Conservation (phyloP, 2,888 invertebrate species). For the Entomobrya proxima region DNA sequence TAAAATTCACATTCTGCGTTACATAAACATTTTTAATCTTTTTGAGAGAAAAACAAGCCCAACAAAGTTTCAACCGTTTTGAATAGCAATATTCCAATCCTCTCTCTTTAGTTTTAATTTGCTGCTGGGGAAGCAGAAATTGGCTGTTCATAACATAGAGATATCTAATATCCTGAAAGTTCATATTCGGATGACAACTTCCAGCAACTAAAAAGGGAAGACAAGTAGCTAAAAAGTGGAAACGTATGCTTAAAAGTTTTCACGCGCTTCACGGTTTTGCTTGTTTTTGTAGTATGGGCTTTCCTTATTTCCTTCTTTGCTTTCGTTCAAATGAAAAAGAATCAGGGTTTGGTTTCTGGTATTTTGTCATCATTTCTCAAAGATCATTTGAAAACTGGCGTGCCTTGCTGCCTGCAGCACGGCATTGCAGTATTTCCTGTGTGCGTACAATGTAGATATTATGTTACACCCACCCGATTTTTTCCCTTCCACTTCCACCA, state of each 20-base stretch:
- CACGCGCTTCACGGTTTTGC: too few species aligned
- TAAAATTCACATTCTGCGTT: too few species aligned
- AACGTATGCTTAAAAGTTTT: too few species aligned
- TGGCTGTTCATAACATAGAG: too few species aligned
- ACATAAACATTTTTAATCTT: too few species aligned
- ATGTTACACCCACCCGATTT: background rate
- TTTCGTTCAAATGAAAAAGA: background rate
- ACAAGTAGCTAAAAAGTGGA: background rate
- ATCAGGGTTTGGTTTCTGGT: background rate
- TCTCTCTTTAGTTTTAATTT: too few species aligned
- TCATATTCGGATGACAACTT: too few species aligned
- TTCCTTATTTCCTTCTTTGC: background rate
- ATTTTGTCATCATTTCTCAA: background rate
- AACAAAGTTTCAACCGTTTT: too few species aligned
- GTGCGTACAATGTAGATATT: background rate
- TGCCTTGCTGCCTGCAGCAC: background rate
- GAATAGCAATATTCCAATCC: too few species aligned
- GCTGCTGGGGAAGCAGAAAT: too few species aligned
- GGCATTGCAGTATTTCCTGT: constrained; percentile 21
- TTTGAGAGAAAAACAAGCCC: too few species aligned
- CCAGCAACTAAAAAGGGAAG: background rate
- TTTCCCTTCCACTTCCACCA: background rate
- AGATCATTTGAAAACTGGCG: background rate
- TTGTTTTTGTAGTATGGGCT: background rate
- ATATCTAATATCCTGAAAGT: too few species aligned